These are phyloP conservation scores for Distichodus sexfasciatus DNA, from an alignment of 2,797 vertebrate species.

Conservation along the genomic window DNA sequence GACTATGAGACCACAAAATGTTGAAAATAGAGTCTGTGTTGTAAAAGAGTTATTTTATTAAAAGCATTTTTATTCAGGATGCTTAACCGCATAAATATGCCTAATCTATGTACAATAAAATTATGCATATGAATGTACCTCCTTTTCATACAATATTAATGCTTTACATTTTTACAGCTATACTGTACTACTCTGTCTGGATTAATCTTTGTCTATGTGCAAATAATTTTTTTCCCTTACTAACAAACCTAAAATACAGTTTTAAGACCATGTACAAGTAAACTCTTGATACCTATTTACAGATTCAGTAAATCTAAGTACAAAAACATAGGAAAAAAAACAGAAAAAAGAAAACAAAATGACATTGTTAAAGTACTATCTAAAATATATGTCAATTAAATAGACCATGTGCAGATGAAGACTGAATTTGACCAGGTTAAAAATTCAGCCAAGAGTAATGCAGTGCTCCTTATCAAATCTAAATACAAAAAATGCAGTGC, in stretches of 20 bases:
- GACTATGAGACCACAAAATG: too few species aligned
- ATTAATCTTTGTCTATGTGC: slow-evolving; percentile 44
- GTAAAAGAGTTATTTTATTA: slow-evolving; percentile 67
- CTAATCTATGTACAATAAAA: slow-evolving; percentile 62
- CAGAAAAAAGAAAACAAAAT: slow-evolving; percentile 41
- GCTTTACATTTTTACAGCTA: slow-evolving; percentile 48
- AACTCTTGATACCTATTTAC: slow-evolving; percentile 58
- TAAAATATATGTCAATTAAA: slow-evolving; percentile 10
- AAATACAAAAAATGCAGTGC: not conserved
- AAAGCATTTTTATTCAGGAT: slow-evolving; percentile 58
- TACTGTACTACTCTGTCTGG: slow-evolving; percentile 8
- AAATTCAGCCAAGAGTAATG: not conserved
- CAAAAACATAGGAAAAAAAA: too few species aligned
- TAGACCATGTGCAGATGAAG: too few species aligned
- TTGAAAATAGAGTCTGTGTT: too few species aligned
- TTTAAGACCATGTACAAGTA: slow-evolving; percentile 50
- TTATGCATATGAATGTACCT: slow-evolving; percentile 54
- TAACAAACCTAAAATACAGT: slow-evolving; percentile 26
- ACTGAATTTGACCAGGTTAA: not conserved
- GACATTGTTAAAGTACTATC: not conserved
- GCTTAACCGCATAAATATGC: slow-evolving; percentile 70
- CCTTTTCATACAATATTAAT: slow-evolving; percentile 48
- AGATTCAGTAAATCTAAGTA: too few species aligned
- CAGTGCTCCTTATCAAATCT: not conserved
- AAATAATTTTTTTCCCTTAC: slow-evolving; percentile 38